phyloP scores from a whole-genome alignment of 2,888 invertebrate species.

The Shargacucullia verbasci region DNA sequence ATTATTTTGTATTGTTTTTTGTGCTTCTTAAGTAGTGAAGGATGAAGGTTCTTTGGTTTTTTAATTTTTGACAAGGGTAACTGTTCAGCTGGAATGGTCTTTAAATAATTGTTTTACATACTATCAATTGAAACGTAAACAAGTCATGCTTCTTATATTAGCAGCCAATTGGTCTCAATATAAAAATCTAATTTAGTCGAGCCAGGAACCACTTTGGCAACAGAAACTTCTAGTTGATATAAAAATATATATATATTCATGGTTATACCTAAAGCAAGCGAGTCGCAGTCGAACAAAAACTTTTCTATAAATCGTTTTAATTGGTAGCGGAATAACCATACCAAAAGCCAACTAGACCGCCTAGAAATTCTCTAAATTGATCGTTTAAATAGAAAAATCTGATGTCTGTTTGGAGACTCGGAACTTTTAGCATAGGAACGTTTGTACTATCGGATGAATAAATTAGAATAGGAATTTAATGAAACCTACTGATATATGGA shows the following conservation, averaged over 20 bases:
- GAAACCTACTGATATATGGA: background rate
- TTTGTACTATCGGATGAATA: too few relatives aligned
- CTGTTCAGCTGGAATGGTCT: too few relatives aligned
- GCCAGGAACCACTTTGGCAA: background rate
- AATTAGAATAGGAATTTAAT: too few relatives aligned
- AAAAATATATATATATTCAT: background rate
- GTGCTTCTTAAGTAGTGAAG: conserved; percentile 31
- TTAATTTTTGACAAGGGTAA: too few relatives aligned
- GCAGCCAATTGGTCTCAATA: too few relatives aligned
- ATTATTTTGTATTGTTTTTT: conserved; percentile 30
- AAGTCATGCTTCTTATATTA: too few relatives aligned
- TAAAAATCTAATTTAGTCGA: too few relatives aligned
- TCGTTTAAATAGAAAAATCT: conserved; percentile 5
- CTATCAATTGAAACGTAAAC: too few relatives aligned
- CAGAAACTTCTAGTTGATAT: conserved; percentile 11
- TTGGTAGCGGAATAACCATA: conserved; percentile 6
- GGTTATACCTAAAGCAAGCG: background rate
- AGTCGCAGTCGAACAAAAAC: conserved; percentile 1
- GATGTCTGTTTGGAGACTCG: too few relatives aligned
- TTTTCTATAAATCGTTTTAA: conserved; percentile 16
- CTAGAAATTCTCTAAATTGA: conserved; percentile 15
- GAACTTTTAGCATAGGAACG: too few relatives aligned
- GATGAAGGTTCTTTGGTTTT: conserved; percentile 22
- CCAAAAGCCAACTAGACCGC: too few relatives aligned
- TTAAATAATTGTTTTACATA: too few relatives aligned